phyloP scores from a whole-genome alignment of 1,140 invertebrate species.

The Aphelinus certus region DNA sequence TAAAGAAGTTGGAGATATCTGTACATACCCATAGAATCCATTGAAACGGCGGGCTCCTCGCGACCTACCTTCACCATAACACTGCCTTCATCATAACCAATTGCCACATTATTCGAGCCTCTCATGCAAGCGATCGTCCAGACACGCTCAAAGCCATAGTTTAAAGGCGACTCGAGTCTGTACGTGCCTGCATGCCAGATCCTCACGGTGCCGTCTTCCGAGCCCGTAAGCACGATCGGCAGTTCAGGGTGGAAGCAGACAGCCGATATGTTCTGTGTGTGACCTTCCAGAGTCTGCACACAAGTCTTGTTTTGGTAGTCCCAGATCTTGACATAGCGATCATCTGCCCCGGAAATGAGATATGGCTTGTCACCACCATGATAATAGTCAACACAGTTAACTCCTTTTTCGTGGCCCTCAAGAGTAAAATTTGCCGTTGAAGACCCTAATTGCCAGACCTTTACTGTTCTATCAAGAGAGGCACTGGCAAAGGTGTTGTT shows the following conservation, averaged over 20 bases:
- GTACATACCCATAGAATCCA: slow-evolving; percentile 81
- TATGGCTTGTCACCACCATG: slow-evolving; percentile 99
- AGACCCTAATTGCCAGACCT: slow-evolving; percentile 98
- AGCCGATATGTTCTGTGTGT: slow-evolving; percentile 94
- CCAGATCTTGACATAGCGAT: slow-evolving; percentile 98
- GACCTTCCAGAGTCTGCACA: slow-evolving; percentile 97
- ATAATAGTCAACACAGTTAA: slow-evolving; percentile 99
- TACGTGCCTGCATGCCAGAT: slow-evolving; percentile 99
- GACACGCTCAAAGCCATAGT: slow-evolving; percentile 97
- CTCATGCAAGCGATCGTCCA: slow-evolving; percentile 97
- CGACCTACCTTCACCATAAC: slow-evolving; percentile 97
- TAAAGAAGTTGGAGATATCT: background rate
- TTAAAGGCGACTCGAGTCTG: slow-evolving; percentile 93
- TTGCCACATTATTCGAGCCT: slow-evolving; percentile 95
- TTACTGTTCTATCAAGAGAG: slow-evolving; percentile 96
- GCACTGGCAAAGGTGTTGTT: slow-evolving; percentile 99
- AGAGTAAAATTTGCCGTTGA: slow-evolving; percentile 97
- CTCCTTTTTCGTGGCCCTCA: slow-evolving; percentile 98
- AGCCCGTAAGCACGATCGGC: slow-evolving; percentile 96
- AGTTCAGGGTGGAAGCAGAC: slow-evolving; percentile 97
- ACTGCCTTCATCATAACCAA: slow-evolving; percentile 98
- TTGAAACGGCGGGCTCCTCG: slow-evolving; percentile 98
- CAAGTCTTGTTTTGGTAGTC: slow-evolving; percentile 99
- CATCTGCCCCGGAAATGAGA: slow-evolving; percentile 98
- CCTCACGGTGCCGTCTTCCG: slow-evolving; percentile 93